Evolutionary conservation across 2,888 invertebrate species (phyloP).

Genomic region (Serripes groenlandicus): DNA sequence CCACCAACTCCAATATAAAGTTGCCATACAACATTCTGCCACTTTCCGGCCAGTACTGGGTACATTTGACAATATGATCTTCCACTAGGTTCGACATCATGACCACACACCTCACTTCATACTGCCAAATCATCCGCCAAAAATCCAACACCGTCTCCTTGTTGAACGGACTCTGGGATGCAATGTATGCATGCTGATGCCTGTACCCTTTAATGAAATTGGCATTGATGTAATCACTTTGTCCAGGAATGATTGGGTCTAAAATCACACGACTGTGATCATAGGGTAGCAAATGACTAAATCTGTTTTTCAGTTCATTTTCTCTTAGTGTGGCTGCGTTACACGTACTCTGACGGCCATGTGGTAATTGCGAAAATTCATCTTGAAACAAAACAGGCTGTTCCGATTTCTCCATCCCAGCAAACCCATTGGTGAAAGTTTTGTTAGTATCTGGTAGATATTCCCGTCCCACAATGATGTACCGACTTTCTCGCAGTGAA

Average conservation of each 20-base stretch:
- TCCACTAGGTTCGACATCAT: conserved; percentile 87
- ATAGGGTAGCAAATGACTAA: conserved; percentile 84
- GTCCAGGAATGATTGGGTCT: conserved; percentile 68
- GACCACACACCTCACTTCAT: conserved; percentile 86
- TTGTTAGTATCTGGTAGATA: conserved; percentile 66
- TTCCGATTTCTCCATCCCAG: conserved; percentile 24
- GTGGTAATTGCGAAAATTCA: conserved; percentile 83
- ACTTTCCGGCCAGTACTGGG: conserved; percentile 93
- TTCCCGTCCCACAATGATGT: conserved; percentile 76
- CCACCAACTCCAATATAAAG: conserved; percentile 94
- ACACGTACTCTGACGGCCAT: conserved; percentile 71
- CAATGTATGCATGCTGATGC: conserved; percentile 87
- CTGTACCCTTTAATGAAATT: conserved; percentile 85
- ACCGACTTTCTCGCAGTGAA: conserved; percentile 74
- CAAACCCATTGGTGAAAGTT: conserved; percentile 53
- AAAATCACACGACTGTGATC: conserved; percentile 83
- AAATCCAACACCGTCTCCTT: conserved; percentile 87
- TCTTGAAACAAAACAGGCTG: conserved; percentile 77
- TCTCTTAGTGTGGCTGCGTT: conserved; percentile 71
- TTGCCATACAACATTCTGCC: conserved; percentile 94
- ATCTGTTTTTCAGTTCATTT: conserved; percentile 82
- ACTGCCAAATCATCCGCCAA: conserved; percentile 88
- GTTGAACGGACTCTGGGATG: conserved; percentile 87
- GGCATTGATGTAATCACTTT: conserved; percentile 84
- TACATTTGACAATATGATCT: conserved; percentile 91